Conservation (phyloP, 2,797 vertebrate species). For the Acestrorhynchus altus region DNA sequence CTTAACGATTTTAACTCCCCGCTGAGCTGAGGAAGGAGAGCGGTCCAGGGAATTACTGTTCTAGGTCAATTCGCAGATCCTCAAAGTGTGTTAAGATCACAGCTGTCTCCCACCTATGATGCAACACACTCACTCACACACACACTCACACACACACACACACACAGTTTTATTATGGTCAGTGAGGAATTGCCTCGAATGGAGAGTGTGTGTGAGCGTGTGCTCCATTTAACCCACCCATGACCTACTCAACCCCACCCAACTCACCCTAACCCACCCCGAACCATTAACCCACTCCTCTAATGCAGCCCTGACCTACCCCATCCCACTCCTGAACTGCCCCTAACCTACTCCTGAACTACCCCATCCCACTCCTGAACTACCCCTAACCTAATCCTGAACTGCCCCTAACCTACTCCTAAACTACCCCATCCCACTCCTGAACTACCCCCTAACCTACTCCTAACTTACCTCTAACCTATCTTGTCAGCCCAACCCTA, state of each 20-base stretch:
- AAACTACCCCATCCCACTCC: too few relatives aligned
- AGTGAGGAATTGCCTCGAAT: not conserved
- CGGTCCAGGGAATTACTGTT: conserved; percentile 41
- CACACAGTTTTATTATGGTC: not conserved
- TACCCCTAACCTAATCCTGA: too few relatives aligned
- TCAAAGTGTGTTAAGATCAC: conserved; percentile 41
- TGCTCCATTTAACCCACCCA: too few relatives aligned
- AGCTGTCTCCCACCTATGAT: conserved; percentile 13
- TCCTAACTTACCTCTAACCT: too few relatives aligned
- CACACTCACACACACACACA: conserved; percentile 9
- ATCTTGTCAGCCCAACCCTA: too few relatives aligned
- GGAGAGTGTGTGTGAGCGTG: not conserved
- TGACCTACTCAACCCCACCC: too few relatives aligned
- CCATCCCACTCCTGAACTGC: too few relatives aligned
- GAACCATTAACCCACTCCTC: not conserved
- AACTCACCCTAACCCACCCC: not conserved
- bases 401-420: too few relatives aligned
- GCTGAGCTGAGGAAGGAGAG: conserved; percentile 21
- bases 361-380: too few relatives aligned
- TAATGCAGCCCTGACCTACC: too few relatives aligned
- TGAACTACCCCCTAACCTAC: too few relatives aligned
- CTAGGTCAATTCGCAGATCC: conserved; percentile 52
- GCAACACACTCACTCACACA: not conserved
- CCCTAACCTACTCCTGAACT: not conserved
- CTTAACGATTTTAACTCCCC: conserved; percentile 22